Percentiles rank a stretch among this genome's conserved stretches.
These are phyloP conservation scores for Diglossa cyanea DNA, from an alignment of 2,797 vertebrate genomes.

Conservation along the genomic window DNA sequence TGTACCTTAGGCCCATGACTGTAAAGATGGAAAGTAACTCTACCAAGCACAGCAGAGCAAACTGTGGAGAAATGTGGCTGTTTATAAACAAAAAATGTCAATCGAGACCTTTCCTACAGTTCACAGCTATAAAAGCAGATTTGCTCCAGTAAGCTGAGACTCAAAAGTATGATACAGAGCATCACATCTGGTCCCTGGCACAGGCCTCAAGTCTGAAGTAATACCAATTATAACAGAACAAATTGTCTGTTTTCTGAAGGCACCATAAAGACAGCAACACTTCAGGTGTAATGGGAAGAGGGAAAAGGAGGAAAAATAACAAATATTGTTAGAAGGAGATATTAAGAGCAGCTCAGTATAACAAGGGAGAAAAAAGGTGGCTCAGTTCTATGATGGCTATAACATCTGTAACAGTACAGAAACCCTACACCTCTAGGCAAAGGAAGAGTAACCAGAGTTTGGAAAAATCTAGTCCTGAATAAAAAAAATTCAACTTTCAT, in stretches of 20 bases:
- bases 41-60: not conserved
- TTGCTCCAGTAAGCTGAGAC: not conserved
- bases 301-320: not conserved
- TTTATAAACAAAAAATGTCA: not conserved
- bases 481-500: not conserved
- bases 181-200: not conserved
- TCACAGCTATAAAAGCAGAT: not conserved
- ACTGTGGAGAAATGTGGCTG: not conserved
- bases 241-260: not conserved
- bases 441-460: not conserved
- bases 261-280: not conserved
- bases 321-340: not conserved
- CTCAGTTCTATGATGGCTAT: not conserved
- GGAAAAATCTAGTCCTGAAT: not conserved
- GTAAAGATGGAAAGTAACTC: not conserved
- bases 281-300: not conserved
- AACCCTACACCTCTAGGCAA: not conserved
- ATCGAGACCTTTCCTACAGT: not conserved
- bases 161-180: not conserved
- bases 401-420: not conserved
- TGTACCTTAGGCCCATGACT: not conserved
- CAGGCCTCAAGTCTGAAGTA: not conserved
- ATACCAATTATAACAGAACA: not conserved
- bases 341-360: not conserved
- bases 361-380: not conserved